Evolutionary conservation across 2,113 vertebrate genomes (phyloP).

Genomic region (Podilymbus podiceps): DNA sequence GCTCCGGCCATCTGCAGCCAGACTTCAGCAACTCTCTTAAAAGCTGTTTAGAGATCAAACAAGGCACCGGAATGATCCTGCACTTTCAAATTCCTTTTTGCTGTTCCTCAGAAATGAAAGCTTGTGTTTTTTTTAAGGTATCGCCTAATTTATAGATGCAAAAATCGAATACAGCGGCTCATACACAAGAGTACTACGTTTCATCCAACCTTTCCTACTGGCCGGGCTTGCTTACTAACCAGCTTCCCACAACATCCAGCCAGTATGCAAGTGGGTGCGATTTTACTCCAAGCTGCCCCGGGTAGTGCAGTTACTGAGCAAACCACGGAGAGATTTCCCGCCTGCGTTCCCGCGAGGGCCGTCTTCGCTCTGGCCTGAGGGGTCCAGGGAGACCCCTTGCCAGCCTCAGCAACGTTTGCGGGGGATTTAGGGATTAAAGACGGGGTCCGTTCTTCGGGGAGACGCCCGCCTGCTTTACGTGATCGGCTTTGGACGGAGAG

Average conservation of each 20-base stretch:
- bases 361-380: background rate
- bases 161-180: background rate
- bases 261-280: accelerated
- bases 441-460: background rate
- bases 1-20: background rate
- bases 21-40: background rate
- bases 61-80: background rate
- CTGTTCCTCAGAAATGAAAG: background rate
- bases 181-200: background rate
- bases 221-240: background rate
- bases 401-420: background rate
- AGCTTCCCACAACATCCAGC: background rate
- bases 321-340: background rate
- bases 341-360: accelerated
- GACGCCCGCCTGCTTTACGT: background rate
- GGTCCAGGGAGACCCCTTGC: background rate
- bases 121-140: background rate
- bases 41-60: background rate
- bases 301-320: background rate
- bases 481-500: background rate
- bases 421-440: background rate
- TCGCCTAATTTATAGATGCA: background rate
- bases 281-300: background rate
- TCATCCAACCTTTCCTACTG: background rate
- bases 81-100: background rate